Conservation (phyloP, 1,140 invertebrate species). For the Drosophila cardini region DNA sequence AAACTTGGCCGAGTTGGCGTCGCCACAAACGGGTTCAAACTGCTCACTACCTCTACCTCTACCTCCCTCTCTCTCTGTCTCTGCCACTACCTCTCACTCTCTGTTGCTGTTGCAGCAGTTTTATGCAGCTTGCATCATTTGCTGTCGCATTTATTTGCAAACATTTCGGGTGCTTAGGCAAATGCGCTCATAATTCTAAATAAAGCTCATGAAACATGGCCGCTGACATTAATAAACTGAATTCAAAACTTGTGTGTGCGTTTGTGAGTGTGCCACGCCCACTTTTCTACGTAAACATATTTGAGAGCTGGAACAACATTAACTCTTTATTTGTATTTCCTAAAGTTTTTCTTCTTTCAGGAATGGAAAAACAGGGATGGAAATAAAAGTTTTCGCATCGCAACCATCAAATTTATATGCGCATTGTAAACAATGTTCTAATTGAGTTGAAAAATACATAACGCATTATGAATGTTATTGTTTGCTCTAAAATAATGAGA, state of each 20-base stretch:
- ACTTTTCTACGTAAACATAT: not conserved
- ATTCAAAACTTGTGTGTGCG: not conserved
- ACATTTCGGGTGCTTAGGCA: slow-evolving; percentile 47
- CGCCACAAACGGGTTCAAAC: slow-evolving; percentile 58
- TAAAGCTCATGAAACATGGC: slow-evolving; percentile 51
- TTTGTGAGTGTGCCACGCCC: not conserved
- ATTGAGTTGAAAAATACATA: slow-evolving; percentile 83
- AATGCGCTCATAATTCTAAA: slow-evolving; percentile 64
- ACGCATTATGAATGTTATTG: slow-evolving; percentile 77
- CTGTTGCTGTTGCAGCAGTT: slow-evolving; percentile 23
- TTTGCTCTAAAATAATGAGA: slow-evolving; percentile 74
- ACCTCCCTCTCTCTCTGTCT: not conserved
- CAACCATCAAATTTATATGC: slow-evolving; percentile 74
- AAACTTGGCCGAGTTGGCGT: slow-evolving; percentile 73
- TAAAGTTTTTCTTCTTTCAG: slow-evolving; percentile 47
- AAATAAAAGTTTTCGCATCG: slow-evolving; percentile 52
- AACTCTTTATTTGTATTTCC: slow-evolving; percentile 48
- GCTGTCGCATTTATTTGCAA: slow-evolving; percentile 40
- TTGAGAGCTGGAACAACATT: slow-evolving; percentile 30
- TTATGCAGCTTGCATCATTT: slow-evolving; percentile 53
- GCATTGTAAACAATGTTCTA: slow-evolving; percentile 81
- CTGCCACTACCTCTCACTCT: not conserved
- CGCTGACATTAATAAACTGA: slow-evolving; percentile 40
- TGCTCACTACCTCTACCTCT: not conserved
- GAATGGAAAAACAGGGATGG: not conserved